phyloP scores from a whole-genome alignment of 2,888 invertebrate species.

The Rhyacophila evoluta region DNA sequence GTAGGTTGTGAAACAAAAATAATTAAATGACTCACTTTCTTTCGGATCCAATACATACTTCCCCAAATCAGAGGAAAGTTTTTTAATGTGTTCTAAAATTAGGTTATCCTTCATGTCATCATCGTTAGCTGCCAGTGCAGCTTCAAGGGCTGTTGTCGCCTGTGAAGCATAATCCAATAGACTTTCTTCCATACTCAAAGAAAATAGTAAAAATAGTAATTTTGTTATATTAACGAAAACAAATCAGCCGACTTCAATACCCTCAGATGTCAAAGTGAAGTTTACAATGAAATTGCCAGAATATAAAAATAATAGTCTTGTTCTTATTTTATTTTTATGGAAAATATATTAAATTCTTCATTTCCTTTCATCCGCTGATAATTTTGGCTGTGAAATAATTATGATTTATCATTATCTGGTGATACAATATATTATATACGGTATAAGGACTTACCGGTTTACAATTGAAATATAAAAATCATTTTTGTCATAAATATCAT shows the following conservation, averaged over 20 bases:
- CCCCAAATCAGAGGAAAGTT: conserved; percentile 61
- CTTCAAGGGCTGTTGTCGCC: conserved; percentile 71
- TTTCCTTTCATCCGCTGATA: no score
- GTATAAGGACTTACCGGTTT: no score
- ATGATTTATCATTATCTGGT: no score
- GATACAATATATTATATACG: no score
- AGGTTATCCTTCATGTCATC: conserved; percentile 66
- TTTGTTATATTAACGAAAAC: not conserved
- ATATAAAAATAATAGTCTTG: not conserved
- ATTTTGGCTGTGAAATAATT: no score
- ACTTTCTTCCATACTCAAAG: conserved; percentile 62
- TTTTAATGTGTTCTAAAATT: conserved; percentile 71
- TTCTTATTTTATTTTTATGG: no score
- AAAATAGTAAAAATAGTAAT: no score
- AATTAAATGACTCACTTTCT: conserved; percentile 60
- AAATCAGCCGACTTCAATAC: not conserved
- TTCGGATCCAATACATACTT: conserved; percentile 65
- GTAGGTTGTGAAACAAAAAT: conserved; percentile 5
- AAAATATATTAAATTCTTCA: no score
- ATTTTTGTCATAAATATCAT: no score
- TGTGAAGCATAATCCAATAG: conserved; percentile 67
- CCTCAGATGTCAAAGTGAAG: conserved; percentile 23
- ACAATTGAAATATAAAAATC: no score
- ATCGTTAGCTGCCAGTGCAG: conserved; percentile 61
- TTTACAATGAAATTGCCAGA: not conserved